phyloP scores from a whole-genome alignment of 2,888 invertebrate species.

The Tetropium fuscum region DNA sequence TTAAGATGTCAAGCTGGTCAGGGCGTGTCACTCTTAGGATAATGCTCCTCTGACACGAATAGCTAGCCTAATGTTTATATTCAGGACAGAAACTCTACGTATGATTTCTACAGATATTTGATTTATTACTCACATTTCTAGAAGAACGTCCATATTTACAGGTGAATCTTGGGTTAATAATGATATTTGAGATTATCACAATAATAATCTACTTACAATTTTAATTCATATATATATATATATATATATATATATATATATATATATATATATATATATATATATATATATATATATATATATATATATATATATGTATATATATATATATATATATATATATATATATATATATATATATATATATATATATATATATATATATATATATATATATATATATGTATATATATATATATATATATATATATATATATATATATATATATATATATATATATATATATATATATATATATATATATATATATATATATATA shows the following conservation, averaged over 20 bases:
- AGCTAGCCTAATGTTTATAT: too few species aligned
- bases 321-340: not conserved
- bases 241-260: not conserved
- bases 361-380: not conserved
- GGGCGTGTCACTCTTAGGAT: too few species aligned
- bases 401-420: not conserved
- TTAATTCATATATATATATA: not conserved
- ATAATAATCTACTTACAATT: not conserved
- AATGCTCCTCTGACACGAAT: too few species aligned
- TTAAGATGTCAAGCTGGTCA: slow-evolving; percentile 26
- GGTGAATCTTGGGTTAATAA: too few species aligned
- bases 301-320: not conserved
- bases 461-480: not conserved
- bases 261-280: not conserved
- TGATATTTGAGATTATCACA: too few species aligned
- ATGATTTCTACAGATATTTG: too few species aligned
- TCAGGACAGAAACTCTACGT: too few species aligned
- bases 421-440: not conserved
- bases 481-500: not conserved
- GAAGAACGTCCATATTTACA: too few species aligned
- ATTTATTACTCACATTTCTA: too few species aligned
- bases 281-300: not conserved
- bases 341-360: not conserved
- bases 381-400: not conserved
- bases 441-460: not conserved